Conservation (phyloP, 1,140 invertebrate genomes). For the Tetragnatha versicolor region DNA sequence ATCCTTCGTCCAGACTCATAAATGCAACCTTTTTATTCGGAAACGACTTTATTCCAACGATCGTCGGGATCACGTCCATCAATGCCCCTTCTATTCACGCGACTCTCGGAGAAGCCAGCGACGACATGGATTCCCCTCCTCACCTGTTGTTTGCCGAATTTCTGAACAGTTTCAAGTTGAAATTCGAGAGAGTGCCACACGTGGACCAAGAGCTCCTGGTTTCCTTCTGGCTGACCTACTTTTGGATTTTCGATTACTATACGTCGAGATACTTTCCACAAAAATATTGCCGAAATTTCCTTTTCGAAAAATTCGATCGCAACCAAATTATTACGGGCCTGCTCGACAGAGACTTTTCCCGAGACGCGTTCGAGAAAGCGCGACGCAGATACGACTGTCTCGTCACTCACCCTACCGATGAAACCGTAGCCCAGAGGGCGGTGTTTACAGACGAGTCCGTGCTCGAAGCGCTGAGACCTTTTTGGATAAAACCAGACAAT, state of each 20-base stretch:
- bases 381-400: neutral
- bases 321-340: neutral
- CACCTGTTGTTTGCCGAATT: neutral
- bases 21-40: neutral
- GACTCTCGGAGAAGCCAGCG: too few species aligned
- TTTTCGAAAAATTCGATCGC: neutral
- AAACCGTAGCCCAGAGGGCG: neutral
- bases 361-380: neutral
- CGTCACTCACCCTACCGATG: accelerated
- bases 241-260: constrained; percentile 6
- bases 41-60: neutral
- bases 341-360: neutral
- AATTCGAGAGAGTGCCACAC: too few species aligned
- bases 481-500: neutral
- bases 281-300: constrained; percentile 4
- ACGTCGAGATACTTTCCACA: neutral
- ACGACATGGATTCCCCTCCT: too few species aligned
- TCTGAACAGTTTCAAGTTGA: neutral
- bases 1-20: neutral
- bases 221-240: neutral
- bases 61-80: neutral
- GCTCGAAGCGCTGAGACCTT: neutral
- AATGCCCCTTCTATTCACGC: neutral
- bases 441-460: neutral
- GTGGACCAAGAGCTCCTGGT: neutral